Evolutionary conservation across 2,113 vertebrate genomes (phyloP).

Genomic region (Lontra canadensis): DNA sequence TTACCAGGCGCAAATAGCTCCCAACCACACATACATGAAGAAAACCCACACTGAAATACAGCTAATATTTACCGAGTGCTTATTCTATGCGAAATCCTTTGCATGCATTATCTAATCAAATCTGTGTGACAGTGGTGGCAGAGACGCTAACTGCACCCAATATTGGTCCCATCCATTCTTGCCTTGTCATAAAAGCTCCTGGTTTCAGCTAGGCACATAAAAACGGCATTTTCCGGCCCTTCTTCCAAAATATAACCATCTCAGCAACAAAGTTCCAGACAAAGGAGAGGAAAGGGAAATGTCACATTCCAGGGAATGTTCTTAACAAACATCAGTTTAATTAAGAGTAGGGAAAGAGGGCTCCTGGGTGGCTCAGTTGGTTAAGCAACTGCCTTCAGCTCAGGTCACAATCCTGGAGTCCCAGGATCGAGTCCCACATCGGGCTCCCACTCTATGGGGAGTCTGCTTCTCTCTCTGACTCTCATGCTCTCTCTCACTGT

Average conservation of each 20-base stretch:
- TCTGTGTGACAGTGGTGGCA: neutral
- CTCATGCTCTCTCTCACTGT: no score
- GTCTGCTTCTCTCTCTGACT: no score
- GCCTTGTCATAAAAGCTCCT: neutral
- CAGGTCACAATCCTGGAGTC: no score
- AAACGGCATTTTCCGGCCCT: neutral
- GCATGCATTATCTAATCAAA: neutral
- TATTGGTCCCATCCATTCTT: neutral
- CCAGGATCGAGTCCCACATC: no score
- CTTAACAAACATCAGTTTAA: neutral
- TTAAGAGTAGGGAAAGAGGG: neutral
- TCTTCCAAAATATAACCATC: neutral
- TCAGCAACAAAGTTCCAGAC: neutral
- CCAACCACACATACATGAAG: neutral
- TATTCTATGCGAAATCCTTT: neutral
- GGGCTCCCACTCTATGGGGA: no score
- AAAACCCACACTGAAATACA: neutral
- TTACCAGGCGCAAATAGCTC: neutral
- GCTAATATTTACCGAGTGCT: neutral
- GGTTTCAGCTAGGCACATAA: neutral
- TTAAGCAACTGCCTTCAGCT: no score
- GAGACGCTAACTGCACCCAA: neutral
- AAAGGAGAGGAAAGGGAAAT: neutral
- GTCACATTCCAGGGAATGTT: neutral
- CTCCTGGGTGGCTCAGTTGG: no score